Evolutionary conservation across 2,113 vertebrate genomes (phyloP).

Genomic region (Egretta garzetta): DNA sequence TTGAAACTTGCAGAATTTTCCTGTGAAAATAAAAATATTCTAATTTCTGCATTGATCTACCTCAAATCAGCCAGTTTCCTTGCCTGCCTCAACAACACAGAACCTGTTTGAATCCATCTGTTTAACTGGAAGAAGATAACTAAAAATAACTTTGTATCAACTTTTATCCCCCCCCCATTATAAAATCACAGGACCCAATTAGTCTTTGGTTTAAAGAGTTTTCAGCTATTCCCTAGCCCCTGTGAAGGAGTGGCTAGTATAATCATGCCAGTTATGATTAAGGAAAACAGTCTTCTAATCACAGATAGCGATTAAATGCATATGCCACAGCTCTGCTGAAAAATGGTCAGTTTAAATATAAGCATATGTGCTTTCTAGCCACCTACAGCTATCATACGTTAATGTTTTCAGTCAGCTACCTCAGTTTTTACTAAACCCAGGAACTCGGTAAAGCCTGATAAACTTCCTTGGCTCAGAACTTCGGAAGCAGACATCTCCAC

Average conservation of each 20-base stretch:
- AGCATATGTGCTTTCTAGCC: background rate
- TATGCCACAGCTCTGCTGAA: background rate
- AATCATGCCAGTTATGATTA: background rate
- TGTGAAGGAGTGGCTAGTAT: background rate
- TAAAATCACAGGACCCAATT: background rate
- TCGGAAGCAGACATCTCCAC: background rate
- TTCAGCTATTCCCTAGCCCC: background rate
- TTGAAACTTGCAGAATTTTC: background rate
- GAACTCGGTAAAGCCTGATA: background rate
- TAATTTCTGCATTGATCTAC: background rate
- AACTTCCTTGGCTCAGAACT: background rate
- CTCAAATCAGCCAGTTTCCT: background rate
- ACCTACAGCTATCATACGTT: background rate
- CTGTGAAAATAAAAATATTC: background rate
- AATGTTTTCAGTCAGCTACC: background rate
- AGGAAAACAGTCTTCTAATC: background rate
- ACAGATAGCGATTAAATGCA: background rate
- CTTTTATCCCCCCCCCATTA: background rate
- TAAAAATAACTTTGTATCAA: background rate
- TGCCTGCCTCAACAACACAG: fast-evolving
- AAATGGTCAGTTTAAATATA: background rate
- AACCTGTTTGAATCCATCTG: background rate
- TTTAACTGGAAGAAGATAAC: background rate
- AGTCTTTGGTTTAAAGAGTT: background rate
- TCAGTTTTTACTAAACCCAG: background rate